Evolutionary conservation across 2,113 vertebrate genomes (phyloP).

Genomic region (Menura novaehollandiae): DNA sequence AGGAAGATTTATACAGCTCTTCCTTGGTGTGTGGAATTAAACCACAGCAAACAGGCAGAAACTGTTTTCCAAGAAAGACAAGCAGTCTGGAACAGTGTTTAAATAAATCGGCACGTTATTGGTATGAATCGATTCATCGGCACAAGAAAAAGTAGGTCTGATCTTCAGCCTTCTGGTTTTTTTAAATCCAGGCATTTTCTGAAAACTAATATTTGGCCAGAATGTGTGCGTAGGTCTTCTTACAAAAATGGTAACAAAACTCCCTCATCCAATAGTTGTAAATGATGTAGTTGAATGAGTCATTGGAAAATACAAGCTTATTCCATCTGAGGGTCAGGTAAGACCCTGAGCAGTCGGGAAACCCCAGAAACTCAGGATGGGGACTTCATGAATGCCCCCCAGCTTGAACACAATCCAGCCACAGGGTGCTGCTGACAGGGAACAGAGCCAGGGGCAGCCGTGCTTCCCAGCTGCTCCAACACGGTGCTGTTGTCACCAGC

Average conservation of each 20-base stretch:
- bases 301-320: not conserved
- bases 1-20: not conserved
- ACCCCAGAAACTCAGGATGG: not conserved
- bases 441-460: not conserved
- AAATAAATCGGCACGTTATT: not conserved
- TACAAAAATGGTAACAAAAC: not conserved
- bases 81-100: not conserved
- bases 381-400: not conserved
- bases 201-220: not conserved
- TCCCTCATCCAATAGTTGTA: accelerated
- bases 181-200: not conserved
- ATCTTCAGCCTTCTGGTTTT: not conserved
- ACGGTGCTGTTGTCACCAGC: not conserved
- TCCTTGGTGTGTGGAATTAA: not conserved
- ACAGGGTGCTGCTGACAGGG: not conserved
- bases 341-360: not conserved
- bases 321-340: not conserved
- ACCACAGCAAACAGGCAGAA: not conserved
- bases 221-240: not conserved
- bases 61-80: not conserved
- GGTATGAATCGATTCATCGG: not conserved
- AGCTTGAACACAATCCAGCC: too few species aligned
- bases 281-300: not conserved
- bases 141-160: not conserved
- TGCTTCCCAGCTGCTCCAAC: not conserved